phyloP scores from a whole-genome alignment of 2,888 invertebrate species.

The Melinaea menophilus region DNA sequence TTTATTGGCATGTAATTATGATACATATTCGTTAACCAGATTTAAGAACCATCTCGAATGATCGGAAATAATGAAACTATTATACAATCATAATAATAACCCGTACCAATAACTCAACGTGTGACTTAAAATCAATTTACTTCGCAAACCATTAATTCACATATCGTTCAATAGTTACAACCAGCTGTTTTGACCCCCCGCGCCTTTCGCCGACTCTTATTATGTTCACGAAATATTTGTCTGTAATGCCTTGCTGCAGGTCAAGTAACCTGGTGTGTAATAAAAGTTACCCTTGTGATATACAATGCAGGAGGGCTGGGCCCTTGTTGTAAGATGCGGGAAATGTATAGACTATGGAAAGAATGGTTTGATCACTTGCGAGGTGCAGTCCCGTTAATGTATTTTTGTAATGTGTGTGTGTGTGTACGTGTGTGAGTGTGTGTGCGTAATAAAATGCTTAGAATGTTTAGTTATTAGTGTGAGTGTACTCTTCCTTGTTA shows the following conservation, averaged over 20 bases:
- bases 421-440: neutral
- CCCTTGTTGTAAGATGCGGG: slow-evolving; percentile 55
- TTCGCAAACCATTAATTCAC: slow-evolving; percentile 72
- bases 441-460: slow-evolving; percentile 3
- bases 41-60: neutral
- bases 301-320: slow-evolving; percentile 71
- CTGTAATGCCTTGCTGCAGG: slow-evolving; percentile 48
- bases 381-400: slow-evolving; percentile 38
- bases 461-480: neutral
- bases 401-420: slow-evolving; percentile 13
- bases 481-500: neutral
- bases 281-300: slow-evolving; percentile 71
- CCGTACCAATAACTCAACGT: slow-evolving; percentile 37
- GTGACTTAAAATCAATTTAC: slow-evolving; percentile 69
- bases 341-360: slow-evolving; percentile 40
- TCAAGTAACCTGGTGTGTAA: slow-evolving; percentile 51
- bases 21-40: no score
- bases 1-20: no score
- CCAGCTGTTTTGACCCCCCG: slow-evolving; percentile 43
- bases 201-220: slow-evolving; percentile 37
- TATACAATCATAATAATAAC: slow-evolving; percentile 30
- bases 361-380: slow-evolving; percentile 59
- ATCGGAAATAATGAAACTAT: slow-evolving; percentile 13
- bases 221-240: slow-evolving; percentile 27
- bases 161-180: slow-evolving; percentile 61